Conservation (phyloP, 1,140 invertebrate genomes). For the Drosophila navojoa region DNA sequence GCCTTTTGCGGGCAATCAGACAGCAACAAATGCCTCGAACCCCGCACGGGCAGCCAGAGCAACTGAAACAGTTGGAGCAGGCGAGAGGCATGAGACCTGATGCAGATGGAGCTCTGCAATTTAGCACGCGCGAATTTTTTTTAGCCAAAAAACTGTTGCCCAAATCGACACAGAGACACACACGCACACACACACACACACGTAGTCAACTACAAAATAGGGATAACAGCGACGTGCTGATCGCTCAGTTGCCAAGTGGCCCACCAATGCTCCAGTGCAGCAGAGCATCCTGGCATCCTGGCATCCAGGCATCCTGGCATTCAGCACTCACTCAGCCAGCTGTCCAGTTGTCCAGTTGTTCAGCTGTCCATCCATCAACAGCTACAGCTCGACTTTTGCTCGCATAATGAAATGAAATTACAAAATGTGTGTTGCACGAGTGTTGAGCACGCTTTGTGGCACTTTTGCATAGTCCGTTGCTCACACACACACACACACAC, state of each 20-base stretch:
- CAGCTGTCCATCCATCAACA: constrained; percentile 45
- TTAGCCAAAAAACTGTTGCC: constrained; percentile 57
- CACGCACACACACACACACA: not conserved
- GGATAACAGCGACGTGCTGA: constrained; percentile 35
- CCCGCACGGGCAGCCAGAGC: constrained; percentile 26
- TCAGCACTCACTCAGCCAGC: constrained; percentile 22
- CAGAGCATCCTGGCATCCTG: constrained; percentile 2
- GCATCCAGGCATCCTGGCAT: constrained; percentile 13
- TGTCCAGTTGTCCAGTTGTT: constrained; percentile 14
- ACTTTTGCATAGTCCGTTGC: constrained; percentile 54
- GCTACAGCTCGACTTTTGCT: constrained; percentile 33
- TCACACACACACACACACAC: constrained; percentile 1
- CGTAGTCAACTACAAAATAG: not conserved
- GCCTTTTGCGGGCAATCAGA: constrained; percentile 76
- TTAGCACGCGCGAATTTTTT: constrained; percentile 50
- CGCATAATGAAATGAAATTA: constrained; percentile 75
- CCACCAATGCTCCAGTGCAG: constrained; percentile 2
- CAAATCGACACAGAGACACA: constrained; percentile 32
- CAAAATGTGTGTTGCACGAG: constrained; percentile 64
- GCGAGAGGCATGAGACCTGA: not conserved
- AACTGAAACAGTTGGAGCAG: constrained; percentile 5
- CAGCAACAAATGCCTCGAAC: constrained; percentile 66
- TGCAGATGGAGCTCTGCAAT: constrained; percentile 47
- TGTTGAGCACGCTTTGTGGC: constrained; percentile 16
- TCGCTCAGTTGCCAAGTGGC: constrained; percentile 34